A percentile compares a stretch with the other conserved stretches of the same genome.
These are phyloP conservation scores for Drosophila pandora DNA, from an alignment of 1,140 invertebrate genomes.

Conservation along the genomic window DNA sequence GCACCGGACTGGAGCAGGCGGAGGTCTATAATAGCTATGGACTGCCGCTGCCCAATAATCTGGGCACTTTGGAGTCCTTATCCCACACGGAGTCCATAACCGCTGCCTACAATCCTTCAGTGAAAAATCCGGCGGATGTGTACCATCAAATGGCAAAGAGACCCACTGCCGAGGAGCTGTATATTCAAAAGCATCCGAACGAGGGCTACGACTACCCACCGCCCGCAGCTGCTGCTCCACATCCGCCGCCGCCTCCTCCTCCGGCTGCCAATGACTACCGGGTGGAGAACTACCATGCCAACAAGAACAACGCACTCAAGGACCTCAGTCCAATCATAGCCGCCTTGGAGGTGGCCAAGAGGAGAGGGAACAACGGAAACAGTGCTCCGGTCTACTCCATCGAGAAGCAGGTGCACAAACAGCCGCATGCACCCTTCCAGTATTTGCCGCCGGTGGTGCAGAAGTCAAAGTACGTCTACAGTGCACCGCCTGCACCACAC, in stretches of 20 bases:
- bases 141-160: slow-evolving; percentile 78
- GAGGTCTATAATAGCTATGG: slow-evolving; percentile 68
- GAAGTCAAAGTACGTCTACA: slow-evolving; percentile 75
- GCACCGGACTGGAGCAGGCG: slow-evolving; percentile 44
- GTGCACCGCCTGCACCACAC: slow-evolving; percentile 39
- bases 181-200: slow-evolving; percentile 78
- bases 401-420: slow-evolving; percentile 77
- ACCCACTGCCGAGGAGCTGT: slow-evolving; percentile 67
- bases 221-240: slow-evolving; percentile 13
- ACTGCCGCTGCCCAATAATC: slow-evolving; percentile 66
- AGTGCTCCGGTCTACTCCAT: slow-evolving; percentile 63
- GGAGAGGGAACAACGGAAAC: slow-evolving; percentile 35
- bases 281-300: slow-evolving; percentile 71
- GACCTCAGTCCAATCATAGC: slow-evolving; percentile 80
- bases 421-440: slow-evolving; percentile 54
- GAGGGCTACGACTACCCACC: slow-evolving; percentile 76
- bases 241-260: slow-evolving; percentile 8
- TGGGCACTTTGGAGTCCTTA: slow-evolving; percentile 75
- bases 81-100: slow-evolving; percentile 82
- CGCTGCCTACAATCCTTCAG: slow-evolving; percentile 61
- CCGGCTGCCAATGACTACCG: slow-evolving; percentile 43
- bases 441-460: slow-evolving; percentile 73
- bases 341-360: slow-evolving; percentile 76
- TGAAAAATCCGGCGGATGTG: slow-evolving; percentile 63
- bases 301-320: slow-evolving; percentile 68